Evolutionary conservation across 2,888 invertebrate species (phyloP).

Genomic region (Minunthozetes semirufus): DNA sequence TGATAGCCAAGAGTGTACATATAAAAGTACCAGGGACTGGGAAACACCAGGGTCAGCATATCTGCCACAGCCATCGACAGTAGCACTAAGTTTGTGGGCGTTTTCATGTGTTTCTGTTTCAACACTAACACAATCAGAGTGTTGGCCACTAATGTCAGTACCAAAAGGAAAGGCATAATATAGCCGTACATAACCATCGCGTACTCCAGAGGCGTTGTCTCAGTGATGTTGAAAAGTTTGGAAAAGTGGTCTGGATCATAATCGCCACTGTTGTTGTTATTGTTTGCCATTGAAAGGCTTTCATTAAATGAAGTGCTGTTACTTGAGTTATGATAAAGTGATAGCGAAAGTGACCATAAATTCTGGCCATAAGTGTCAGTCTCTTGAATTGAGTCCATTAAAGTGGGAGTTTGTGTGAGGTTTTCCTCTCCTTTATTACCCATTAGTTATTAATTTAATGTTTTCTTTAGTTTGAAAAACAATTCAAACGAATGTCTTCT

Average conservation of each 20-base stretch:
- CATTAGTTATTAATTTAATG: not conserved
- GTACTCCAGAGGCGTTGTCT: slow-evolving; percentile 54
- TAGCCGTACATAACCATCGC: slow-evolving; percentile 68
- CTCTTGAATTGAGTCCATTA: not conserved
- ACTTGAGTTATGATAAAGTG: slow-evolving; percentile 10
- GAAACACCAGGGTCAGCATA: slow-evolving; percentile 82
- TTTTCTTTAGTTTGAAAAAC: not conserved
- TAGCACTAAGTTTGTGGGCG: slow-evolving; percentile 80
- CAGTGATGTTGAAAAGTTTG: slow-evolving; percentile 40
- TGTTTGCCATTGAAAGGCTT: not conserved
- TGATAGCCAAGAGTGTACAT: slow-evolving; percentile 75
- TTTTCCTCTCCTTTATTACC: not conserved
- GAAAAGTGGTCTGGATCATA: not conserved
- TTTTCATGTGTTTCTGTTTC: slow-evolving; percentile 80
- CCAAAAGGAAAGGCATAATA: slow-evolving; percentile 75
- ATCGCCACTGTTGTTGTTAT: not conserved
- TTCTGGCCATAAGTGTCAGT: slow-evolving; percentile 9
- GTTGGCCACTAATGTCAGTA: slow-evolving; percentile 80
- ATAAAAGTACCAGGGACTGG: slow-evolving; percentile 82
- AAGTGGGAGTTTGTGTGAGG: not conserved
- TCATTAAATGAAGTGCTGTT: slow-evolving; percentile 4
- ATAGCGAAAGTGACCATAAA: slow-evolving; percentile 22
- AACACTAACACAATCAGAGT: slow-evolving; percentile 85
- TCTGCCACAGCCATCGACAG: slow-evolving; percentile 92
- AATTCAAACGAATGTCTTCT: no score